Evolutionary conservation across 2,797 vertebrate genomes (phyloP), one percentile per base, ranked within the genome.

Genomic region (Acomys russatus): DNA sequence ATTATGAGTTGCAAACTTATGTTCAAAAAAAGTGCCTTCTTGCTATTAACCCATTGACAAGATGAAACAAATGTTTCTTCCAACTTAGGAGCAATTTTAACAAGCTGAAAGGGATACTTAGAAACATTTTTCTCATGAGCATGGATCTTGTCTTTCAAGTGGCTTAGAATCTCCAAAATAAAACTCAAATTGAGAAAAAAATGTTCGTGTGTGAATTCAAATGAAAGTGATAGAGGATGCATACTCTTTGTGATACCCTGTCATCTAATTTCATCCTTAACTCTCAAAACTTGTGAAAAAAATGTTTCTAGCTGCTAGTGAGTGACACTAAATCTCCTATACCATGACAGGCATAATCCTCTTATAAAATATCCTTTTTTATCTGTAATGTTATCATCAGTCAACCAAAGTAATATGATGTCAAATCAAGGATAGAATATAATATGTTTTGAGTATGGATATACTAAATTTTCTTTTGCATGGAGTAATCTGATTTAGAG

Each of bases 261-360:
- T 98, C 98, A 98, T 94, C 91, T 92, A 89, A 44, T 6, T 70
- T 97, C 96, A 97, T 97, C 92, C 95, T 80, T 83, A 96, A 97
- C 93, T 98, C 90, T 96, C 74, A 59, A 97, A 97, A 98, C 93
- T 90, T 97, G 73, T 97, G 96, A 96, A 96, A 66, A 97, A 93
- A 96, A 90, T 35, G 64, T 63, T 98, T 88, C 94, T 95, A 96
- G 95, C 94, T 97, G 74, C 68, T 93, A 92, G 94, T 96, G 97
- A 96, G 91, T 77, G 97, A 98, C 97, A 98, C 73, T 98, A 98
- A 98, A 98, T 94, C 95, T 98, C 94, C 88, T 84, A 92, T 95
- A 94, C 88, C 95, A 82, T 97, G 98, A 98, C 98, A 98, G 87
- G 93, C 73, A 96, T 97, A 98, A 98, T 98, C 97, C 97, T 98